phyloP scores from a whole-genome alignment of 2,113 vertebrate species.

The Phainopepla nitens region DNA sequence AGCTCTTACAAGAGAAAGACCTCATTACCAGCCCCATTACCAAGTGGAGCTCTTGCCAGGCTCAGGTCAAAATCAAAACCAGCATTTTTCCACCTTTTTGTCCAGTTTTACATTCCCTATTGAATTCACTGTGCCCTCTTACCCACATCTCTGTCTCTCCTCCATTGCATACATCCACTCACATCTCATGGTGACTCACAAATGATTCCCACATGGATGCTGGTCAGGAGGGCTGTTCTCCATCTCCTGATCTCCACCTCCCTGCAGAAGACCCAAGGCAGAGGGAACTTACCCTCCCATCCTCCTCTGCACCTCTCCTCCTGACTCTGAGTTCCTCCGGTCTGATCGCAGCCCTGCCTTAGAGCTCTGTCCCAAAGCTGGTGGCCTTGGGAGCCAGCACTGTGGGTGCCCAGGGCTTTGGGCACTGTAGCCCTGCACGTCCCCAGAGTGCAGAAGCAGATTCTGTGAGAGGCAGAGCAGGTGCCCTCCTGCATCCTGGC shows the following conservation, averaged over 20 bases:
- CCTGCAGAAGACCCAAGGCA: neutral
- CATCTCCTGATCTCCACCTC: neutral
- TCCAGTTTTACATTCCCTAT: neutral
- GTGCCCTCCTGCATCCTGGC: neutral
- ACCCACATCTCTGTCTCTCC: neutral
- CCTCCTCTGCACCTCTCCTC: neutral
- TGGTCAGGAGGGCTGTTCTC: neutral
- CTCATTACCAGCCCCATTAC: neutral
- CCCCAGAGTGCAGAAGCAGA: accelerated
- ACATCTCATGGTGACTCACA: neutral
- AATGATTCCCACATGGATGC: neutral
- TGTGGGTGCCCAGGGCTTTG: neutral
- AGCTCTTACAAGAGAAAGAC: neutral
- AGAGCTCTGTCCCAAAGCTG: neutral
- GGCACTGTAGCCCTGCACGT: neutral
- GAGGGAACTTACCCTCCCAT: neutral
- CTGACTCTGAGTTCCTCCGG: neutral
- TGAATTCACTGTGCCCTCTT: neutral
- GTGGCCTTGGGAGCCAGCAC: neutral
- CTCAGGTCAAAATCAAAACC: neutral
- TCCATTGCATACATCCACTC: neutral
- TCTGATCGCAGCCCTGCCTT: neutral
- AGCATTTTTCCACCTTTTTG: neutral
- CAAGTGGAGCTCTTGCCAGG: neutral
- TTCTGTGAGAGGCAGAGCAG: neutral